Percentiles rank a stretch among this genome's conserved stretches.
phyloP scores from a whole-genome alignment of 2,888 invertebrate genomes.

The Druceiella hillmani region DNA sequence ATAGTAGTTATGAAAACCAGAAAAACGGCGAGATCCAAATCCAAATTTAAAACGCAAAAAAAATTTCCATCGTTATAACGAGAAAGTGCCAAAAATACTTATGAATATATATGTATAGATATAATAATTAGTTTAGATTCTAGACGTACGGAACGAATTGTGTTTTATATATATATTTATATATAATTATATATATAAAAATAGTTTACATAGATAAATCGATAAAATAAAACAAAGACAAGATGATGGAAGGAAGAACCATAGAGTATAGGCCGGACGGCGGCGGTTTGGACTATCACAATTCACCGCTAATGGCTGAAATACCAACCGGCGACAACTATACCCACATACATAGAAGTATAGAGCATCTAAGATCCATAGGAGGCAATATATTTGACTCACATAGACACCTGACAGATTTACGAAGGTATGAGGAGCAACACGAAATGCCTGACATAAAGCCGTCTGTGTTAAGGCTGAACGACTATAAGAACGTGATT shows the following conservation, averaged over 20 bases:
- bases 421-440: slow-evolving; percentile 47
- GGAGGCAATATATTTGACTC: slow-evolving; percentile 45
- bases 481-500: slow-evolving; percentile 45
- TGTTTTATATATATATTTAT: too few relatives aligned
- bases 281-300: slow-evolving; percentile 61
- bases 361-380: slow-evolving; percentile 58
- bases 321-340: slow-evolving; percentile 60
- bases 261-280: slow-evolving; percentile 52
- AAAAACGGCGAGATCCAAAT: too few relatives aligned
- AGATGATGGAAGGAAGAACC: slow-evolving; percentile 53
- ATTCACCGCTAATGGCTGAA: slow-evolving; percentile 62
- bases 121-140: too few relatives aligned
- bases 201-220: slow-evolving; percentile 46
- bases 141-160: too few relatives aligned
- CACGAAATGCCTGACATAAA: slow-evolving; percentile 49
- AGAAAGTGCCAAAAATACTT: too few relatives aligned
- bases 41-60: too few relatives aligned
- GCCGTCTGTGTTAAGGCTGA: slow-evolving; percentile 47
- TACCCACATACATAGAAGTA: slow-evolving; percentile 60
- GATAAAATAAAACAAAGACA: slow-evolving; percentile 31
- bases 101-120: too few relatives aligned
- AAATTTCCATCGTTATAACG: too few relatives aligned
- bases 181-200: too few relatives aligned
- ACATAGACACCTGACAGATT: slow-evolving; percentile 46
- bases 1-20: too few relatives aligned